Percentiles rank a stretch among this genome's conserved stretches.
Evolutionary conservation across 1,140 invertebrate species (phyloP).

Genomic region (Papilio dardanus): DNA sequence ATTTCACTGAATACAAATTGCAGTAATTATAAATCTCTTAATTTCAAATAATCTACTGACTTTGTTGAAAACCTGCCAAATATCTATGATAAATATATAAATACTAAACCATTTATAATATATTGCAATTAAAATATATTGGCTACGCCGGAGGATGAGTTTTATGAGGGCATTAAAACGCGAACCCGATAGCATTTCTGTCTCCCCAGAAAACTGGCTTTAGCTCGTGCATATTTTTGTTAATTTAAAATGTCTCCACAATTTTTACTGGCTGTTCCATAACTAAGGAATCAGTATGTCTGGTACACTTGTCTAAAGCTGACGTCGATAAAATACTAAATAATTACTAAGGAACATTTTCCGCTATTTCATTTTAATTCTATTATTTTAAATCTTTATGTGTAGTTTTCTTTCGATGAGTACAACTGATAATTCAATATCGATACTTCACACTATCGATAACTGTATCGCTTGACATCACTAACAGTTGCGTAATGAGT

Average conservation of each 20-base stretch:
- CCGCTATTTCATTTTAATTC: neutral
- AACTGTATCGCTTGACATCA: slow-evolving; percentile 36
- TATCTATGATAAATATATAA: no score
- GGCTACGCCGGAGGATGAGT: neutral
- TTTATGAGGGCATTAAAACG: slow-evolving; percentile 12
- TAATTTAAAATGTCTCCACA: neutral
- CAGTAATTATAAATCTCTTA: no score
- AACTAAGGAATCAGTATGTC: no score
- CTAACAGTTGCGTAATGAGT: slow-evolving; percentile 46
- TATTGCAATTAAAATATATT: neutral
- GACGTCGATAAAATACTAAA: no score
- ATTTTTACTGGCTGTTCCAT: no score
- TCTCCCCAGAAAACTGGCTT: neutral
- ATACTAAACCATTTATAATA: neutral
- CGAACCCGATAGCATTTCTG: slow-evolving; percentile 10
- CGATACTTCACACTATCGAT: slow-evolving; percentile 28
- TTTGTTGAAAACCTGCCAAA: no score
- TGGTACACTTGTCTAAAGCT: no score
- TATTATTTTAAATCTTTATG: neutral
- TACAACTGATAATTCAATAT: neutral
- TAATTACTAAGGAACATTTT: no score
- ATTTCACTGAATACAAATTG: no score
- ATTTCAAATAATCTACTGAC: no score
- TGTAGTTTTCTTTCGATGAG: neutral
- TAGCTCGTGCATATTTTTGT: neutral